Conservation (phyloP, 2,888 invertebrate genomes). For the Julus scanicus region DNA sequence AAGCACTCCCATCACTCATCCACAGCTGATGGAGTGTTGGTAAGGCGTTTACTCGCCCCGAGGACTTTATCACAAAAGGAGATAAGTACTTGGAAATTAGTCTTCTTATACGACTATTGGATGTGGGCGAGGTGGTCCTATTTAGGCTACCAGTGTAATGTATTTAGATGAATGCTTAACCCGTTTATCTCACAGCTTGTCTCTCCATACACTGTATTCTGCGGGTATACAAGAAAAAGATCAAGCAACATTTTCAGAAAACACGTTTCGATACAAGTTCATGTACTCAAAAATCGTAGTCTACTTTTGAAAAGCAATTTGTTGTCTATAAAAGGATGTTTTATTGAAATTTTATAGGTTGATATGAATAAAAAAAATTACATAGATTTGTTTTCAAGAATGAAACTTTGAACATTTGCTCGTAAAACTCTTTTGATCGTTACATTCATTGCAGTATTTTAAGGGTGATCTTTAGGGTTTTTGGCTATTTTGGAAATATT, state of each 20-base stretch:
- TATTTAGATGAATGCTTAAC: slow-evolving; percentile 1
- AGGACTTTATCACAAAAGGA: slow-evolving; percentile 12
- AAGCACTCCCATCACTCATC: background rate
- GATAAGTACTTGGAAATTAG: background rate
- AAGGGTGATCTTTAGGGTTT: no score
- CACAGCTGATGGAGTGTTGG: background rate
- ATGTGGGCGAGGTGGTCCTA: background rate
- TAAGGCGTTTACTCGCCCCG: background rate
- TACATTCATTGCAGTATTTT: no score
- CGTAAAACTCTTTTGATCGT: no score
- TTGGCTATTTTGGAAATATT: no score
- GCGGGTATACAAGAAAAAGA: background rate
- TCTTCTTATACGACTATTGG: background rate
- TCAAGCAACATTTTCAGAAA: background rate
- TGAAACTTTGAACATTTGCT: no score
- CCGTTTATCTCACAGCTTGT: background rate
- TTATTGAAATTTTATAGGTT: background rate
- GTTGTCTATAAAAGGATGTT: background rate
- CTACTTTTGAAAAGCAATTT: background rate
- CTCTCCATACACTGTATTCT: background rate
- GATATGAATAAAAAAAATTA: background rate
- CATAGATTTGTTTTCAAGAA: background rate
- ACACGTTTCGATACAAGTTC: background rate
- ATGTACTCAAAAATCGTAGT: background rate
- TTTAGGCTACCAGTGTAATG: slow-evolving; percentile 29